phyloP scores from a whole-genome alignment of 2,888 invertebrate species.

The Mesorhabditis spiculigera region DNA sequence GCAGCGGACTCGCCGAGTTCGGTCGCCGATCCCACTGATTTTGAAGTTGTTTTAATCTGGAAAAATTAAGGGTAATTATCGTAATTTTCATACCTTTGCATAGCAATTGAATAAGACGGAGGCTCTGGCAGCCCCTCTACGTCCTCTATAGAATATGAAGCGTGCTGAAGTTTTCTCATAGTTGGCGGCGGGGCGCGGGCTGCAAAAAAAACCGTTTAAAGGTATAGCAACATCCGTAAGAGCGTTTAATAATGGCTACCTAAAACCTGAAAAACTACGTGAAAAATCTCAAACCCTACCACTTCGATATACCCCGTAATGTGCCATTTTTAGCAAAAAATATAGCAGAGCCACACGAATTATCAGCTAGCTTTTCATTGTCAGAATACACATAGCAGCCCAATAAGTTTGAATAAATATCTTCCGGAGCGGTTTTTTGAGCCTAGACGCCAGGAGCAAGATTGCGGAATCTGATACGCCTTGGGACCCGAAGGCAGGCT shows the following conservation, averaged over 20 bases:
- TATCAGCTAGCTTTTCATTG: too few relatives aligned
- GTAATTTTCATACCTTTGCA: constrained; percentile 21
- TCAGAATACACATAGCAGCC: too few relatives aligned
- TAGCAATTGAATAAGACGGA: constrained; percentile 35
- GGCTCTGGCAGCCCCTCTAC: constrained; percentile 32
- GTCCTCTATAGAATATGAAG: constrained; percentile 28
- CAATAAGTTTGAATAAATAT: too few relatives aligned
- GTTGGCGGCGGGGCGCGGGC: constrained; percentile 3
- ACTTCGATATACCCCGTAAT: not conserved
- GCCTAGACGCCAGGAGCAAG: too few relatives aligned
- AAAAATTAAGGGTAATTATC: not conserved
- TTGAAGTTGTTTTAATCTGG: constrained; percentile 4
- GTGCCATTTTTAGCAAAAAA: too few relatives aligned
- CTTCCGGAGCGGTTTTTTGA: too few relatives aligned
- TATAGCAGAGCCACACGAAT: too few relatives aligned
- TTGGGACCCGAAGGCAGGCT: too few relatives aligned
- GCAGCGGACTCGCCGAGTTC: not conserved
- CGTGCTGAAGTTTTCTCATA: constrained; percentile 2
- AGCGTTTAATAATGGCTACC: too few relatives aligned
- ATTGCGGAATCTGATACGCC: too few relatives aligned
- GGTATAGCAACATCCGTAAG: not conserved
- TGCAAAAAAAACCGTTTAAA: not conserved
- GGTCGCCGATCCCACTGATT: not conserved
- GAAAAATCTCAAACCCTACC: not conserved
- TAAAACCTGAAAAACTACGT: too few relatives aligned